Percentiles rank a stretch among this genome's conserved stretches.
phyloP scores from a whole-genome alignment of 2,888 invertebrate genomes.

The Synanthedon tipuliformis region DNA sequence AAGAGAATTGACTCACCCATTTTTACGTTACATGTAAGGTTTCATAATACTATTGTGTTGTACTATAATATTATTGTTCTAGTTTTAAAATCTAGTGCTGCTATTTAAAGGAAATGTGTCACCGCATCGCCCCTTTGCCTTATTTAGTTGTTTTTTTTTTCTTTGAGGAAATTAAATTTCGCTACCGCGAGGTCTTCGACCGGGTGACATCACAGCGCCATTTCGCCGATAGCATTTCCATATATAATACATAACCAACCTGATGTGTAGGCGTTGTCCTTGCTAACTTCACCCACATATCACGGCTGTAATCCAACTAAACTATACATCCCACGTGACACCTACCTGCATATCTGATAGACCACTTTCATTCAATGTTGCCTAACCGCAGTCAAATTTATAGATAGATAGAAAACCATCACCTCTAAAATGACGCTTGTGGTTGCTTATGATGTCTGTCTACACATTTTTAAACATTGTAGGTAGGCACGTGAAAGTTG shows the following conservation, averaged over 20 bases:
- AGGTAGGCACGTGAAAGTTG: too few relatives aligned
- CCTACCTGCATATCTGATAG: conserved; percentile 31
- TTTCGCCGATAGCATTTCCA: conserved; percentile 10
- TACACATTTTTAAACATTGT: too few relatives aligned
- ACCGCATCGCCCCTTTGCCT: too few relatives aligned
- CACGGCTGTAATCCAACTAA: conserved; percentile 20
- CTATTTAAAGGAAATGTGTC: too few relatives aligned
- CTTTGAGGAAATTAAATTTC: too few relatives aligned
- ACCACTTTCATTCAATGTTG: conserved; percentile 53
- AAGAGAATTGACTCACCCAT: not conserved
- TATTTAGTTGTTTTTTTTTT: too few relatives aligned
- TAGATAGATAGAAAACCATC: conserved; percentile 20
- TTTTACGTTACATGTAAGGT: not conserved
- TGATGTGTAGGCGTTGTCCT: conserved; percentile 42
- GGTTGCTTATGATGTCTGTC: not conserved
- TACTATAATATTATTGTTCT: too few relatives aligned
- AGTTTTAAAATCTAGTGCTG: too few relatives aligned
- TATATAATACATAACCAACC: conserved; percentile 1
- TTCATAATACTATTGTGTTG: not conserved
- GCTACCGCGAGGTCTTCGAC: conserved; percentile 24
- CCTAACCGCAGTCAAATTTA: conserved; percentile 36
- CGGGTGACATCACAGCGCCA: conserved; percentile 35
- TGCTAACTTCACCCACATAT: conserved; percentile 46
- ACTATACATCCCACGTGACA: conserved; percentile 44
- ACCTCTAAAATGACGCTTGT: not conserved